phyloP scores from a whole-genome alignment of 2,888 invertebrate genomes.

The Trachelus iudaicus region DNA sequence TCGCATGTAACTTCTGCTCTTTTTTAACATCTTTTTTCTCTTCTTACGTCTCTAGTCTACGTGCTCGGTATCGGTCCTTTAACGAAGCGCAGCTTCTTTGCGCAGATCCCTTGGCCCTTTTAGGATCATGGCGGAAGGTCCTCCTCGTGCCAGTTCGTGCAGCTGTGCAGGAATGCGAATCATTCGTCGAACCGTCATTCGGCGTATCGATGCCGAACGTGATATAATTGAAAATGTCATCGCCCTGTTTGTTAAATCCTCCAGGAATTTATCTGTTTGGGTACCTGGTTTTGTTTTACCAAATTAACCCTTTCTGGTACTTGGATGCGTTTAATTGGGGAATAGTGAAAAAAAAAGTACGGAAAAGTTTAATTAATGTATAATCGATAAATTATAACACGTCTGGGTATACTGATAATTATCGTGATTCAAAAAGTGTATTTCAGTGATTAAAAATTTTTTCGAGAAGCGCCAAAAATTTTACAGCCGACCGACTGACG shows the following conservation, averaged over 20 bases:
- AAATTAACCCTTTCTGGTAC: background rate
- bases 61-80: background rate
- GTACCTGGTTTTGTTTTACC: too few relatives aligned
- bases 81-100: background rate
- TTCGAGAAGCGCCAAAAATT: background rate
- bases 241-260: background rate
- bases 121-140: background rate
- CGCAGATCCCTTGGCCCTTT: background rate
- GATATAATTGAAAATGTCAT: background rate
- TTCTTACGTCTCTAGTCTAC: background rate
- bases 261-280: background rate
- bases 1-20: background rate
- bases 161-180: background rate
- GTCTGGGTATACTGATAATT: too few relatives aligned
- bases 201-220: background rate
- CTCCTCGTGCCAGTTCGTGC: background rate
- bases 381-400: too few relatives aligned
- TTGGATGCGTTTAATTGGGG: background rate
- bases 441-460: too few relatives aligned
- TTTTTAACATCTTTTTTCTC: background rate
- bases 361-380: too few relatives aligned
- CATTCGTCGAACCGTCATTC: background rate
- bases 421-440: too few relatives aligned
- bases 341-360: too few relatives aligned
- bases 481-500: background rate